Evolutionary conservation across 2,888 invertebrate genomes (phyloP), one percentile per base, ranked within the genome.

Genomic region (Lapara coniferarum): DNA sequence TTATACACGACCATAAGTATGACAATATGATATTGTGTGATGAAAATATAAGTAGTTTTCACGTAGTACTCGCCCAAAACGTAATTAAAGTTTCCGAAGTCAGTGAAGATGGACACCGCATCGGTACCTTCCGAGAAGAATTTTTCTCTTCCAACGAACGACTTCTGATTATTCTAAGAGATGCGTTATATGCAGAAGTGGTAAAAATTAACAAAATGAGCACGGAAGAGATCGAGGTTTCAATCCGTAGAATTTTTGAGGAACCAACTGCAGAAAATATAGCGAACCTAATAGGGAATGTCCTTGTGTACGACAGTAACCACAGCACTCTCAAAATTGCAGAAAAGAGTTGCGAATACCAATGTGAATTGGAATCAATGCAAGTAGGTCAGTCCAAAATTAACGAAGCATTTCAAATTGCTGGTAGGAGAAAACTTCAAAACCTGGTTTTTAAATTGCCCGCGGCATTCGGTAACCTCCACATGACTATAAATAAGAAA

Each of bases 401-500:
- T 30, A 58, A 70, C 8, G 55, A 68, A 71, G 77, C 77, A 7
- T 69, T 71, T 16, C 71, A 69, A 68, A 55, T 69, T 8, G 69
- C 55, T 37, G 63, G 73, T 12, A 69, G 2, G 66, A 52, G 53
- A 30, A 71, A 70, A 16, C 55, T 77, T 67, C 4, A 4, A 6
- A 14, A 14, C 10, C 8, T 25, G 7, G 2, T 51, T 13, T 67
- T 74, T 6, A 75, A 71, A 69, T 72, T 77, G 0, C 77, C 75
- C 0, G 10, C 52, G 16, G 14, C 69, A 2, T 77, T 77, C 25
- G 77, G 77, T 7, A 77, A 77, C 44, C 58, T 44, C n/a, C 75
- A 77, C 56, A 51, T 77, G 55, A 69, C 66, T 14, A 10, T 77
- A 14, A 76, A 69, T 55, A 19, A 57, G 19, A 55, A 55, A 55